phyloP scores from a whole-genome alignment of 1,140 invertebrate species.

The Ridgeia piscesae region DNA sequence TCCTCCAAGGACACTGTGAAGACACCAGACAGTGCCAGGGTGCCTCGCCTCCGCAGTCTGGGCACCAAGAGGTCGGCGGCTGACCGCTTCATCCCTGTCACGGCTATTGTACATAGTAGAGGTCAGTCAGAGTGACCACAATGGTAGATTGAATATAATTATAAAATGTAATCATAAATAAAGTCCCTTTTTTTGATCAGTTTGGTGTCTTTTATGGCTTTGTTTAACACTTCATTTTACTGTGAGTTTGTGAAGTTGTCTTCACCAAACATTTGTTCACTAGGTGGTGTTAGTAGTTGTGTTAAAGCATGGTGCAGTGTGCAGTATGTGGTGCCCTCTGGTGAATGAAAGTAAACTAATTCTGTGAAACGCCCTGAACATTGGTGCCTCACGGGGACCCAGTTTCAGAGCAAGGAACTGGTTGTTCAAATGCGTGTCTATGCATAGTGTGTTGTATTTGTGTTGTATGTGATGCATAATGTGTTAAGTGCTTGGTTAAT shows the following conservation, averaged over 20 bases:
- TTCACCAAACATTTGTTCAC: neutral
- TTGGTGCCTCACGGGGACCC: neutral
- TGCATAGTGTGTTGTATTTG: no score
- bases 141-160: no score
- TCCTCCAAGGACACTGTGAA: neutral
- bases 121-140: neutral
- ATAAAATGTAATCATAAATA: no score
- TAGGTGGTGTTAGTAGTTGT: neutral
- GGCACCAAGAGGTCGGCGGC: neutral
- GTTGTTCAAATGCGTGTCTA: neutral
- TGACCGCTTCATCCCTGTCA: neutral
- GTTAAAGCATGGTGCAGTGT: no score
- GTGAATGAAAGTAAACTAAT: neutral
- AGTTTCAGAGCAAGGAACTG: neutral
- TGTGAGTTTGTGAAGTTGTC: neutral
- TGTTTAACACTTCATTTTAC: neutral
- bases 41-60: neutral
- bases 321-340: neutral
- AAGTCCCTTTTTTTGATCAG: no score
- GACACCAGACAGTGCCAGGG: constrained; percentile 12
- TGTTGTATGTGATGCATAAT: no score
- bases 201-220: neutral
- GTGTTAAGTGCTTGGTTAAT: no score
- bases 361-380: neutral
- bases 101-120: neutral